phyloP scores from a whole-genome alignment of 2,888 invertebrate species.

The Aporophyla lueneburgensis region DNA sequence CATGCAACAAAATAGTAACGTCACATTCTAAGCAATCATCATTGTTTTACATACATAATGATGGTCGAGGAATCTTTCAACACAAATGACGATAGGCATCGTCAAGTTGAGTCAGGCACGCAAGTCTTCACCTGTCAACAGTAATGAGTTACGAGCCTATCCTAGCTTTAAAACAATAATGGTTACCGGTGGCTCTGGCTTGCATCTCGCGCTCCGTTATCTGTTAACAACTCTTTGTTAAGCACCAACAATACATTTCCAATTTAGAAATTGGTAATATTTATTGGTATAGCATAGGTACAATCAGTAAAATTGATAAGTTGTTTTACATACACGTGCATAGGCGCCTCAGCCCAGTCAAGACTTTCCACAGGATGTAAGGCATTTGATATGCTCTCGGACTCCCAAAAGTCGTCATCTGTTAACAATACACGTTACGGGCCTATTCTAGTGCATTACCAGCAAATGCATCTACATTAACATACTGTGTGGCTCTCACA shows the following conservation, averaged over 20 bases:
- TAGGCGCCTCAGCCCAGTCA: not conserved
- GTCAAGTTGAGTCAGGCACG: not conserved
- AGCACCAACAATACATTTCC: constrained; percentile 26
- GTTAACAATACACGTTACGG: constrained; percentile 50
- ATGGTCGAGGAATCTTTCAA: not conserved
- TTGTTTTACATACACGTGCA: constrained; percentile 42
- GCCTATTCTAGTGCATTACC: constrained; percentile 24
- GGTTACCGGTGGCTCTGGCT: constrained; percentile 26
- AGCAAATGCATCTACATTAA: not conserved
- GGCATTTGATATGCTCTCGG: not conserved
- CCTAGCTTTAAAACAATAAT: constrained; percentile 3
- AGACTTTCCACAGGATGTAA: constrained; percentile 4
- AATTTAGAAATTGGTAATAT: not conserved
- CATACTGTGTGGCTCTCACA: constrained; percentile 9
- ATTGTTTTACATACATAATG: constrained; percentile 13
- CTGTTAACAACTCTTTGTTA: constrained; percentile 54
- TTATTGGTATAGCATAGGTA: not conserved
- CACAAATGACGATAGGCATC: not conserved
- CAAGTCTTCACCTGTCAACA: constrained; percentile 48
- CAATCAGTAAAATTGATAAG: not conserved
- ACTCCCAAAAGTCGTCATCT: constrained; percentile 26
- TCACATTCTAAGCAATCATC: constrained; percentile 7
- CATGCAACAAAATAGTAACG: constrained; percentile 16
- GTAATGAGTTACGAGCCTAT: constrained; percentile 40
- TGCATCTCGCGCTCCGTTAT: constrained; percentile 16